Evolutionary conservation across 1,140 invertebrate genomes (phyloP), one percentile per base, ranked within the genome.

Genomic region (Gonatopus flavifemur): DNA sequence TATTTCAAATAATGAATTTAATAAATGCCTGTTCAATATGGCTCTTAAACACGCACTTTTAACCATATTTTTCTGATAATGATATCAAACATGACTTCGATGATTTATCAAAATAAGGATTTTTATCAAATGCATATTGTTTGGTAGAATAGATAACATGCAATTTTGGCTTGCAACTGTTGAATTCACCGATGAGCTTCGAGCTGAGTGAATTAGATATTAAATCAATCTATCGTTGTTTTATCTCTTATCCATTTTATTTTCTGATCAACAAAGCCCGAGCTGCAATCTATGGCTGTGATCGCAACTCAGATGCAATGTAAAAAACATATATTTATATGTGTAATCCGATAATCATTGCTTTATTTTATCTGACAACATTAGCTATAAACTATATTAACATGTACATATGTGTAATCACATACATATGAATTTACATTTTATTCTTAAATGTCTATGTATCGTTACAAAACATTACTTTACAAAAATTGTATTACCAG

Each of bases 281-380:
- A 74, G 67, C 49, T 66, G 69, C 49, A 56, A 62, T 62, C 62
- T 59, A 72, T 74, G 72, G 68, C 72, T 70, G 69, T 36, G 47
- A 52, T 52, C 20, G 59, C 67, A 72, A 57, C 62, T 73, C 69
- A 53, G 67, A 74, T 72, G 69, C 69, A 62, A 69, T 72, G 68
- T 63, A 66, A 49, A 69, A 68, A 68, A 70, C 68, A 72, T 62
- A 68, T 56, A 55, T 49, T 57, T 50, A 44, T 41, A 45, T 48
- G 30, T 49, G 46, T 43, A n/a, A n/a, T n/a, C n/a, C n/a, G n/a
- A 52, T 37, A n/a, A 39, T 33, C 37, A 31, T 7, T 22, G 39
- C 28, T 33, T 24, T 33, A 18, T n/a, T 30, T 31, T 37, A 21
- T 16, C 15, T 52, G 36, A 33, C 8, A 42, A 49, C 42, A 32